Base-by-base conservation (phyloP, 2,888 invertebrate genomes). In the Pyrgus malvae region DNA sequence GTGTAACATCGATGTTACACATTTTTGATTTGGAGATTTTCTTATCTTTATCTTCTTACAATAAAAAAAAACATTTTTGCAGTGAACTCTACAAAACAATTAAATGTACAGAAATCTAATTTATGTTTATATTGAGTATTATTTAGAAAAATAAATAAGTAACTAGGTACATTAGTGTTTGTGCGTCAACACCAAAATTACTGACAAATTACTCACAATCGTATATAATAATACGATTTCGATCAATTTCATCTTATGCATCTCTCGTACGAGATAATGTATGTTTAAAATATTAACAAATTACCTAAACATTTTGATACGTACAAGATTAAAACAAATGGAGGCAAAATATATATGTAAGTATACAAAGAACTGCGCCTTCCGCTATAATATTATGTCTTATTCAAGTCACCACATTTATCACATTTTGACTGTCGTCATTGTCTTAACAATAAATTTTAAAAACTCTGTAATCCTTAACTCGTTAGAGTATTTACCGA, bases 131-230 rank as follows among this genome's bases (percentile, higher is more conserved):
- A 37, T 37, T 37, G 17, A 37, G 17, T 37, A 17, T 37, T 19
- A 19, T 23, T 23, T 8, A 17, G 17, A 37, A 37, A 17, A 41
- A 40, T 21, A 29, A 40, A n/a, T n/a, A n/a, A n/a, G n/a, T n/a
- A n/a, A n/a, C n/a, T n/a, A n/a, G n/a, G n/a, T 49, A 49, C 12
- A 31, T 17, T 16, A 37, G 37, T 35, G 42, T 23, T 50, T 58
- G 58, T 55, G 55, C 58, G 51, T 48, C 55, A 42, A 54, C 54
- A 48, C 49, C 57, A 54, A 49, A 44, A 56, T 53, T 21, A 21
- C 48, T 17, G 31, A 42, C 56, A 49, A 44, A 56, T 53, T 21
- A 21, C 48, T 17, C 25, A 42, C 56, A 46, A 56, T 42, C 23
- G 25, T 44, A 41, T 29, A 14, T n/a, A n/a, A n/a, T n/a, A n/a